phyloP scores from a whole-genome alignment of 2,888 invertebrate species.

The Laspeyria flexula region DNA sequence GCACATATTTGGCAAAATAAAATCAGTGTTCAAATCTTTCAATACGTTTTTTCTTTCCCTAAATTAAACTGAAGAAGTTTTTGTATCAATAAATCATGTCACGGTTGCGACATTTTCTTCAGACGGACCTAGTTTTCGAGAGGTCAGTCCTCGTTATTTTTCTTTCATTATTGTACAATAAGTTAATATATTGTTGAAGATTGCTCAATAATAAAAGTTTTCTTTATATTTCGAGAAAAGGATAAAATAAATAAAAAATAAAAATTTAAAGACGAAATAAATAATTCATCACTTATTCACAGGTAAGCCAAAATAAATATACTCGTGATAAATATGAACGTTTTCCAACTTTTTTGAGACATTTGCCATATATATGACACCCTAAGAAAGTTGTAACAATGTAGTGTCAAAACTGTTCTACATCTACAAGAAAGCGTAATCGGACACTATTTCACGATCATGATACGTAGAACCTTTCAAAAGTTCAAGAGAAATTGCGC shows the following conservation, averaged over 20 bases:
- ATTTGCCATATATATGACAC: not conserved
- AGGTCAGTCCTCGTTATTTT: not conserved
- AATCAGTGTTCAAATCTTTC: not conserved
- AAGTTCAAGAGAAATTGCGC: conserved; percentile 40
- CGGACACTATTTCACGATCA: conserved; percentile 3
- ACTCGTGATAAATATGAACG: too few species aligned
- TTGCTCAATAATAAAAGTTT: not conserved
- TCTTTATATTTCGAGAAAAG: too few species aligned
- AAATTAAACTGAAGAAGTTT: not conserved
- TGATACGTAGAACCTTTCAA: conserved; percentile 9
- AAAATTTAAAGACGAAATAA: too few species aligned
- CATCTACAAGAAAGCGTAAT: not conserved
- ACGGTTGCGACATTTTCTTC: conserved; percentile 4
- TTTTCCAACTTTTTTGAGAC: too few species aligned
- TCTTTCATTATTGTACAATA: conserved; percentile 1
- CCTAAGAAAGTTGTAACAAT: not conserved
- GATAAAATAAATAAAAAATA: too few species aligned
- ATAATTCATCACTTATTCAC: too few species aligned
- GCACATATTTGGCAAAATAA: not conserved
- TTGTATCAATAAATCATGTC: conserved; percentile 14
- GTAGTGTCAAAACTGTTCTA: not conserved
- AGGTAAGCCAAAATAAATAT: too few species aligned
- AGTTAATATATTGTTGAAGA: not conserved
- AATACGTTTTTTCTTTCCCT: not conserved
- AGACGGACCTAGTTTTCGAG: not conserved